Percentiles rank a stretch among this genome's conserved stretches.
Evolutionary conservation across 2,888 invertebrate genomes (phyloP).

Genomic region (Dorcus parallelipipedus): DNA sequence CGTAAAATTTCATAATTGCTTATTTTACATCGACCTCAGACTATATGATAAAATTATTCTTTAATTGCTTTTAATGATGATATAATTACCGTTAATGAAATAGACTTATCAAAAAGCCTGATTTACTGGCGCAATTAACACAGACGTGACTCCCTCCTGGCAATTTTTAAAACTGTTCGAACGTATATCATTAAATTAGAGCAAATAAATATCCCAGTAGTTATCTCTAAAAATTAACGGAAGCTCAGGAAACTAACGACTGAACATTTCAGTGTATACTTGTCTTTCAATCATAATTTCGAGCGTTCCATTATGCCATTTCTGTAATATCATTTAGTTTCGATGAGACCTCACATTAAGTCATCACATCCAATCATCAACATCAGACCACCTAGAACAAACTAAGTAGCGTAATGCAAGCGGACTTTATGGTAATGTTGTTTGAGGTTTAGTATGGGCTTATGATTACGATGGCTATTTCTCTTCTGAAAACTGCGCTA

Average conservation of each 20-base stretch:
- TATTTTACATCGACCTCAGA: background rate
- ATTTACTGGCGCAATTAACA: background rate
- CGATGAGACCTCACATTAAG: constrained; percentile 24
- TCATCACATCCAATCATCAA: constrained; percentile 20
- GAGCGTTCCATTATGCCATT: too few species aligned
- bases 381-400: constrained; percentile 21
- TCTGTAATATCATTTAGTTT: background rate
- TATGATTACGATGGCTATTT: background rate
- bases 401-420: constrained; percentile 24
- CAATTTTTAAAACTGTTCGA: background rate
- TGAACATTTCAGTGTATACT: too few species aligned
- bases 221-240: background rate
- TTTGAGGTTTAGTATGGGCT: constrained; percentile 19
- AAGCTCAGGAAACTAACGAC: too few species aligned
- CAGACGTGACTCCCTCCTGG: background rate
- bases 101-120: background rate
- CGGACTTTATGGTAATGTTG: constrained; percentile 24
- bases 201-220: background rate
- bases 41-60: background rate
- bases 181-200: background rate
- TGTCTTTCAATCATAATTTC: too few species aligned
- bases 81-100: constrained; percentile 13
- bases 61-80: constrained; percentile 11
- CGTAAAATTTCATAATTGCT: background rate
- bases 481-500: too few species aligned